phyloP scores from a whole-genome alignment of 2,797 vertebrate genomes.

The Antennarius maculatus region DNA sequence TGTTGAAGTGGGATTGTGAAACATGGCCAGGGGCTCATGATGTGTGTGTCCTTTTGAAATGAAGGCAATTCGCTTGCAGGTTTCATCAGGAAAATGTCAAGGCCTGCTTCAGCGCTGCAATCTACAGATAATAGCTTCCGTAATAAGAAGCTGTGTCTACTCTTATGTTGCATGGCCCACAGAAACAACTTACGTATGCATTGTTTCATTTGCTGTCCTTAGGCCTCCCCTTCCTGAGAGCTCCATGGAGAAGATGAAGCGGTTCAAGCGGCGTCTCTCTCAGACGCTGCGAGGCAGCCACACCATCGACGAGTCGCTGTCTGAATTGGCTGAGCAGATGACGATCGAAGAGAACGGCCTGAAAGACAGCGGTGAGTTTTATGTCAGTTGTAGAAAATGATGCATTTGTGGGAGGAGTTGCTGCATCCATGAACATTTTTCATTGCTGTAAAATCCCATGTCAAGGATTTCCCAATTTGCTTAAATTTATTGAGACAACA shows the following conservation, averaged over 20 bases:
- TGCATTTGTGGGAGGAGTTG: not conserved
- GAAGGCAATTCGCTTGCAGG: conserved; percentile 21
- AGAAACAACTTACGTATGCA: not conserved
- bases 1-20: conserved; percentile 49
- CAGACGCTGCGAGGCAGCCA: conserved; percentile 94
- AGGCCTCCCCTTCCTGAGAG: conserved; percentile 87
- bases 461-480: too few species aligned
- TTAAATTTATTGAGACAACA: too few species aligned
- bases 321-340: conserved; percentile 96
- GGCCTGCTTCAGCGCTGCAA: conserved; percentile 16
- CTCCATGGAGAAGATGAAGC: conserved; percentile 92
- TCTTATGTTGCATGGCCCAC: not conserved
- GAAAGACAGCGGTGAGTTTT: conserved; percentile 90
- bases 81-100: conserved; percentile 30
- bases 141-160: conserved; percentile 4
- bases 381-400: not conserved
- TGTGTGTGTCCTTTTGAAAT: conserved; percentile 20
- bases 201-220: conserved; percentile 11
- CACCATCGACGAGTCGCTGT: conserved; percentile 95
- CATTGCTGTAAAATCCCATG: too few species aligned
- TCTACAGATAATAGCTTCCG: conserved; percentile 9
- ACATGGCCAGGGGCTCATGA: conserved; percentile 33
- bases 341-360: conserved; percentile 94
- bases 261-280: conserved; percentile 93
- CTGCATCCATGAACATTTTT: not conserved